phyloP scores from a whole-genome alignment of 2,113 vertebrate species.

The Perca flavescens region DNA sequence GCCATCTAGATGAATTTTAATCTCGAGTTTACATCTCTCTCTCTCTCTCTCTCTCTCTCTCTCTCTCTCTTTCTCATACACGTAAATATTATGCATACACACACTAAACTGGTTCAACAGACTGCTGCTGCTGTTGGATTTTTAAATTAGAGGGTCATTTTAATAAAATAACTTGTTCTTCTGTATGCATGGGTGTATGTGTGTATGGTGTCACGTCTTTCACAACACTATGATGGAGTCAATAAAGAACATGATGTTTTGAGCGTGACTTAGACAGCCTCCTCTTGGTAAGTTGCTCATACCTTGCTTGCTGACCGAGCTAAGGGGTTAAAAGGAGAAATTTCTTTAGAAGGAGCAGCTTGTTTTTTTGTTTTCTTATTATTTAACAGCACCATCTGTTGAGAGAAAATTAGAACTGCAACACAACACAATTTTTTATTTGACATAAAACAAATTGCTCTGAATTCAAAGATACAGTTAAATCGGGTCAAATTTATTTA shows the following conservation, averaged over 20 bases:
- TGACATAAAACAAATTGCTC: not conserved
- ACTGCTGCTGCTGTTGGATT: not conserved
- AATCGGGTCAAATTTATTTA: not conserved
- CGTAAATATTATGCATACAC: conserved; percentile 22
- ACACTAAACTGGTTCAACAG: not conserved
- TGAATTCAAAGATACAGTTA: not conserved
- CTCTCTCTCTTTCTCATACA: not conserved
- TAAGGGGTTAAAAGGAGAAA: not conserved
- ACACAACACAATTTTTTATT: not conserved
- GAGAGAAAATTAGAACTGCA: conserved; percentile 45
- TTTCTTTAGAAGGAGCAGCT: not conserved
- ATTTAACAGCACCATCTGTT: conserved; percentile 70
- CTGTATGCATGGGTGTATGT: not conserved
- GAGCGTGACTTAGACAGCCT: conserved; percentile 6
- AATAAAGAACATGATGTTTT: conserved; percentile 50
- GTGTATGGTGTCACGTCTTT: conserved; percentile 12
- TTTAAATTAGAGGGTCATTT: conserved; percentile 45
- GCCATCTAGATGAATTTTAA: conserved; percentile 59
- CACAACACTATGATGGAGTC: conserved; percentile 24
- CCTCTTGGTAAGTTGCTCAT: conserved; percentile 25
- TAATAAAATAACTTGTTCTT: conserved; percentile 37
- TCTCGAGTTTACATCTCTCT: conserved; percentile 23
- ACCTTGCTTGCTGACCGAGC: conserved; percentile 19
- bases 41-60: too few species aligned
- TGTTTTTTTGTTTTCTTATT: conserved; percentile 30